Evolutionary conservation across 2,113 vertebrate genomes (phyloP).

Genomic region (Heliornis fulica): DNA sequence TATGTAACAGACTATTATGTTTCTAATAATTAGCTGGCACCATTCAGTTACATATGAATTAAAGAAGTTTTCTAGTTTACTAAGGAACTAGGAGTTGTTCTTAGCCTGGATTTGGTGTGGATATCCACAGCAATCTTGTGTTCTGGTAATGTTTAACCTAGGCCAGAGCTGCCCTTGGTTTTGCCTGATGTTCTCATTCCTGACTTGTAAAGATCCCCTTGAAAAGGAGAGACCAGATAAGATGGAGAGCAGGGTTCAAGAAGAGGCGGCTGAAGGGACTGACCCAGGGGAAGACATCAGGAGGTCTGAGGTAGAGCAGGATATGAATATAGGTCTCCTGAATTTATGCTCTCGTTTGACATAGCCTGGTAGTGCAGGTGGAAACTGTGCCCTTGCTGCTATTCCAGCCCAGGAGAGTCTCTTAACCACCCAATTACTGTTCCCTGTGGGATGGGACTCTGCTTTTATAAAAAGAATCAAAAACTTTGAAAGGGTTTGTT

Average conservation of each 20-base stretch:
- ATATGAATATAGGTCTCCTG: not conserved
- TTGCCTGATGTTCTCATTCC: not conserved
- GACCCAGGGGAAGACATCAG: not conserved
- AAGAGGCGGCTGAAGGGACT: not conserved
- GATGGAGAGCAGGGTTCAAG: not conserved
- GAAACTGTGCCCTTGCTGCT: not conserved
- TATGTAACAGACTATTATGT: conserved; percentile 51
- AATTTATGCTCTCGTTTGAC: not conserved
- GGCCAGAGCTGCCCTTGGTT: not conserved
- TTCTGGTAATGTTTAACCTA: not conserved
- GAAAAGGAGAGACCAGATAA: not conserved
- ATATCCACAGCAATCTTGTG: not conserved
- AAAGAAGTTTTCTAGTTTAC: conserved; percentile 5
- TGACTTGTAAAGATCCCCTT: not conserved
- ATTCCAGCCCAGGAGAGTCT: not conserved
- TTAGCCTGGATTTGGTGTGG: not conserved
- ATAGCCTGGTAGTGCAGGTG: not conserved
- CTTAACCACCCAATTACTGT: not conserved
- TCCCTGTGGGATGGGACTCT: not conserved
- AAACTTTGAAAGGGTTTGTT: not conserved
- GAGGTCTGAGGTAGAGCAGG: not conserved
- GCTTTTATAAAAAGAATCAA: not conserved
- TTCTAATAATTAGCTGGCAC: conserved; percentile 51
- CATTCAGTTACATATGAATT: conserved; percentile 19
- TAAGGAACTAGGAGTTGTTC: not conserved